Evolutionary conservation across 1,140 invertebrate species (phyloP).

Genomic region (Drosophila paulistorum): DNA sequence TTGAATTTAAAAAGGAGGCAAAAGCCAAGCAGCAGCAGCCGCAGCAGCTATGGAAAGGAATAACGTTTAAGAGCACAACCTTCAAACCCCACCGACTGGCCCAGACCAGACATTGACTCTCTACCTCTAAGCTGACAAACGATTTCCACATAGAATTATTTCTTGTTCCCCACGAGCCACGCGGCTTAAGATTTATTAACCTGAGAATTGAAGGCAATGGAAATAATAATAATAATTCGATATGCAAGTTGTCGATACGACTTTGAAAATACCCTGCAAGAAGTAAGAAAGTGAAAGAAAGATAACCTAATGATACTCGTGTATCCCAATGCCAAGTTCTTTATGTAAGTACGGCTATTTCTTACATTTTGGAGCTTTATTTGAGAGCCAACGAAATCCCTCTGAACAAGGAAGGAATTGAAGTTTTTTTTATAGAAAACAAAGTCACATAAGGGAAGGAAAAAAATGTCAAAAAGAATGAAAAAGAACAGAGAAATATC

Average conservation of each 20-base stretch:
- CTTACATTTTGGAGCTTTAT: no score
- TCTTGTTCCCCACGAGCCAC: slow-evolving; percentile 37
- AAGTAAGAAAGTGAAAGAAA: background rate
- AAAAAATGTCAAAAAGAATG: no score
- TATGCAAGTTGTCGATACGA: background rate
- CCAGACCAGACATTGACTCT: slow-evolving; percentile 7
- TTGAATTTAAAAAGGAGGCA: slow-evolving; percentile 62
- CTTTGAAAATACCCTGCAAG: background rate
- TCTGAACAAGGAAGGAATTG: no score
- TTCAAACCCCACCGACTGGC: background rate
- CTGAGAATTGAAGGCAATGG: slow-evolving; percentile 53
- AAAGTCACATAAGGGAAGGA: no score
- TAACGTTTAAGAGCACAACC: slow-evolving; percentile 50
- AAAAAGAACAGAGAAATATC: no score
- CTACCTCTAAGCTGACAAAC: slow-evolving; percentile 69
- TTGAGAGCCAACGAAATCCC: no score
- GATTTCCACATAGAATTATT: slow-evolving; percentile 76
- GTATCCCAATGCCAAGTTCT: no score
- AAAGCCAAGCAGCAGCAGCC: background rate
- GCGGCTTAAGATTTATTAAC: slow-evolving; percentile 81
- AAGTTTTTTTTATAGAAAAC: no score
- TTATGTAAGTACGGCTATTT: no score
- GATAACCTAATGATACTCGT: no score
- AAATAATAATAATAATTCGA: slow-evolving; percentile 47
- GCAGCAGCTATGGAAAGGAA: background rate